phyloP scores from a whole-genome alignment of 2,888 invertebrate genomes.

The Ephialtes manifestator region DNA sequence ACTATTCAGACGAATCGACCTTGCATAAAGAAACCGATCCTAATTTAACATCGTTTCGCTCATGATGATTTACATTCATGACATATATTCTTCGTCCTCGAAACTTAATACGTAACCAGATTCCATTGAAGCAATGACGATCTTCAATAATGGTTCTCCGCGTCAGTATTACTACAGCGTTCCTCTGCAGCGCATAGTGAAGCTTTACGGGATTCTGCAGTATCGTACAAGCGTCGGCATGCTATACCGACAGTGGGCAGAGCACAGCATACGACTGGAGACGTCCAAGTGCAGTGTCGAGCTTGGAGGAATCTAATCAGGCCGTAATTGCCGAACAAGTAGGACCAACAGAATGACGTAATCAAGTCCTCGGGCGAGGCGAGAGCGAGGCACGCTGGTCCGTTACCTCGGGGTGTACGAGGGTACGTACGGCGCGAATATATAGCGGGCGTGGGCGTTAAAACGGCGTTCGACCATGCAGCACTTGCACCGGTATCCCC shows the following conservation, averaged over 20 bases:
- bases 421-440: slow-evolving; percentile 16
- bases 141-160: slow-evolving; percentile 18
- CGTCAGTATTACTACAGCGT: neutral
- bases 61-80: neutral
- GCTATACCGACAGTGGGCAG: neutral
- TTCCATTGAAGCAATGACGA: slow-evolving; percentile 8
- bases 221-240: neutral
- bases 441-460: slow-evolving; percentile 28
- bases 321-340: slow-evolving; percentile 69
- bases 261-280: slow-evolving; percentile 23
- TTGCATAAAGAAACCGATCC: too few species aligned
- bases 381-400: slow-evolving; percentile 40
- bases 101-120: neutral
- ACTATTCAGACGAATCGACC: too few species aligned
- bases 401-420: slow-evolving; percentile 21
- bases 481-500: slow-evolving; percentile 31
- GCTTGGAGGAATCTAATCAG: slow-evolving; percentile 70
- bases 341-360: slow-evolving; percentile 70
- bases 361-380: slow-evolving; percentile 67
- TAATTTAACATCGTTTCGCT: neutral
- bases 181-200: too few species aligned
- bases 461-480: slow-evolving; percentile 54
- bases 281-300: slow-evolving; percentile 43
- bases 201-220: slow-evolving; percentile 8
- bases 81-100: neutral